phyloP scores from a whole-genome alignment of 30 jellyfish, hydroid and myxozoan genomes.

The Pelagia noctiluca region DNA sequence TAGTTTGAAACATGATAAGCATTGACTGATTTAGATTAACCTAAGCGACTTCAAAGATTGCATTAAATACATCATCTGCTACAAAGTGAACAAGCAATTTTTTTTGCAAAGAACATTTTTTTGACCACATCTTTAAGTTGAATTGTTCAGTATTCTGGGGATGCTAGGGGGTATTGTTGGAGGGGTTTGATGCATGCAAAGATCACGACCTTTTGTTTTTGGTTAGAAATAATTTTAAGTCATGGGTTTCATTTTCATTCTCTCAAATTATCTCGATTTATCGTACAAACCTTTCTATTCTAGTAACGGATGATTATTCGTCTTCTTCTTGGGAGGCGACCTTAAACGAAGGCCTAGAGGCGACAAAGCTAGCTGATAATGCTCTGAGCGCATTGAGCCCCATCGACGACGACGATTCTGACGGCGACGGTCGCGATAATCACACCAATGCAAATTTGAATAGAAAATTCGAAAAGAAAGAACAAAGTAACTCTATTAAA shows the following conservation, averaged over 20 bases:
- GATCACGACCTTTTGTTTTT: not conserved
- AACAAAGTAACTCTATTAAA: not conserved
- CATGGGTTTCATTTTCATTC: not conserved
- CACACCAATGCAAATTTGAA: not conserved
- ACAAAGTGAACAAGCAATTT: no score
- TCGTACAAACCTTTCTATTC: not conserved
- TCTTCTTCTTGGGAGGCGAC: conserved; percentile 64
- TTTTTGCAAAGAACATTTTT: no score
- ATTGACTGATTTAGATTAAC: no score
- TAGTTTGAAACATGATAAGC: no score
- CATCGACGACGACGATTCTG: conserved; percentile 38
- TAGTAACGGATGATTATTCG: conserved; percentile 27
- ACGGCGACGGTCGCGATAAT: not conserved
- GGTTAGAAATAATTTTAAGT: no score
- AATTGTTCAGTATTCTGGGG: not conserved
- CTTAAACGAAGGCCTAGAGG: conserved; percentile 73
- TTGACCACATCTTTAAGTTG: not conserved
- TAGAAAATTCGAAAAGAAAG: no score
- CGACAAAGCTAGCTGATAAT: conserved; percentile 87
- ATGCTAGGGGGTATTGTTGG: not conserved
- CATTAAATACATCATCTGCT: no score
- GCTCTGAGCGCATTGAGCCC: conserved; percentile 89
- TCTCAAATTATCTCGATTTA: not conserved
- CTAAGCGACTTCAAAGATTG: no score
- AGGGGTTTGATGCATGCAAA: not conserved